Evolutionary conservation across 2,888 invertebrate species (phyloP).

Genomic region (Leucophenga montana): DNA sequence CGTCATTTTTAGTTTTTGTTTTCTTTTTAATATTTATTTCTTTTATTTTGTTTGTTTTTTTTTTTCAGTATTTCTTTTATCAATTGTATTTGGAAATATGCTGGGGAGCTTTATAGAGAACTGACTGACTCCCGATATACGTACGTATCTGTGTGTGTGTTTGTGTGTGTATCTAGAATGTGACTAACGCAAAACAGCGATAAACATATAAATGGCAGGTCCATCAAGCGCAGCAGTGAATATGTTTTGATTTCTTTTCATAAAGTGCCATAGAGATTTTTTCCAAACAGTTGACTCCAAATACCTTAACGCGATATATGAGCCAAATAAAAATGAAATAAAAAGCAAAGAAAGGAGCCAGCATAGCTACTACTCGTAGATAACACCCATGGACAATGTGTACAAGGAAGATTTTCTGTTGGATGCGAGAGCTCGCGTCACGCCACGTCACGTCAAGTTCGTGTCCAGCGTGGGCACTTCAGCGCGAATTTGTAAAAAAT

Average conservation of each 20-base stretch:
- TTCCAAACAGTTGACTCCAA: conserved; percentile 18
- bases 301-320: not conserved
- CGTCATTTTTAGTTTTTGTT: not conserved
- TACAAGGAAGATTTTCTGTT: not conserved
- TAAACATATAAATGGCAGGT: conserved; percentile 22
- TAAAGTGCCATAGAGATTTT: not conserved
- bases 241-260: conserved; percentile 21
- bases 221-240: conserved; percentile 20
- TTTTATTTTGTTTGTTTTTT: not conserved
- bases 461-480: not conserved
- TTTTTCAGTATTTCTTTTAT: conserved; percentile 8
- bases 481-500: not conserved
- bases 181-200: not conserved
- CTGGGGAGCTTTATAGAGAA: too few species aligned
- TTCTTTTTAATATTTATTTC: not conserved
- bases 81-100: conserved; percentile 2
- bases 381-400: conserved; percentile 1
- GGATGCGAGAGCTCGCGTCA: conserved; percentile 2
- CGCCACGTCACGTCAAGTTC: not conserved
- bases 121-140: not conserved
- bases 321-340: not conserved
- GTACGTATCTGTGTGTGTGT: not conserved
- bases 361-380: conserved; percentile 5
- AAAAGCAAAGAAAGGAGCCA: not conserved
- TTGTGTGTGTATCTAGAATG: not conserved